Conservation (phyloP, 2,888 invertebrate species). For the Drosophila neutralis region DNA sequence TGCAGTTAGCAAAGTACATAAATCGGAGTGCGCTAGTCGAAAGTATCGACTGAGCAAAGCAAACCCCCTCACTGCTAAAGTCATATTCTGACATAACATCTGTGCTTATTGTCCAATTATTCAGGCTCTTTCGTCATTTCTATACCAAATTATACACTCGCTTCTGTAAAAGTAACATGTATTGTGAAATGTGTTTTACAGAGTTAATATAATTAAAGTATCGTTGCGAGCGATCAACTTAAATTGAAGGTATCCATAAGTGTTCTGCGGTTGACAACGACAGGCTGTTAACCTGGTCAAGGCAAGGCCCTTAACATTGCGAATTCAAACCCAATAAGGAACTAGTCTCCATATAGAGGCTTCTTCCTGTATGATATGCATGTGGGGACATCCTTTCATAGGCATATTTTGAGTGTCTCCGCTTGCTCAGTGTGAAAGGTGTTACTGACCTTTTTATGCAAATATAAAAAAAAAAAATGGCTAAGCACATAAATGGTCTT, state of each 20-base stretch:
- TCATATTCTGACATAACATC: not conserved
- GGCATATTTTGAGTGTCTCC: constrained; percentile 21
- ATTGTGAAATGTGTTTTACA: not conserved
- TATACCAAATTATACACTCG: not conserved
- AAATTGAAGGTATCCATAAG: not conserved
- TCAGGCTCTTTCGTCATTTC: not conserved
- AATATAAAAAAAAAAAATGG: constrained; percentile 77
- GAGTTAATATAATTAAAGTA: not conserved
- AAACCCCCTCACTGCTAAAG: not conserved
- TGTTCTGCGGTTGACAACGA: not conserved
- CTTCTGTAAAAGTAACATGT: not conserved
- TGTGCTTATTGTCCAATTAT: not conserved
- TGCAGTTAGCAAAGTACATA: not conserved
- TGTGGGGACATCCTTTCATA: constrained; percentile 7
- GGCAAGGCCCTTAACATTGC: constrained; percentile 25
- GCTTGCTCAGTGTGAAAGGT: constrained; percentile 51
- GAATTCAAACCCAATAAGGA: constrained; percentile 31
- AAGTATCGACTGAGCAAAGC: not conserved
- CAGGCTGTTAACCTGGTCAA: constrained; percentile 27
- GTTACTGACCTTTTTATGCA: constrained; percentile 84
- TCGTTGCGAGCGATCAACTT: not conserved
- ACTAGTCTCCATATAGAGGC: constrained; percentile 25
- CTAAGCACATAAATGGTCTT: constrained; percentile 51
- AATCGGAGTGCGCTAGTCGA: not conserved
- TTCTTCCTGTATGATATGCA: constrained; percentile 41